Evolutionary conservation across 2,797 vertebrate species (phyloP).

Genomic region (Oceanodroma leucorhoa): DNA sequence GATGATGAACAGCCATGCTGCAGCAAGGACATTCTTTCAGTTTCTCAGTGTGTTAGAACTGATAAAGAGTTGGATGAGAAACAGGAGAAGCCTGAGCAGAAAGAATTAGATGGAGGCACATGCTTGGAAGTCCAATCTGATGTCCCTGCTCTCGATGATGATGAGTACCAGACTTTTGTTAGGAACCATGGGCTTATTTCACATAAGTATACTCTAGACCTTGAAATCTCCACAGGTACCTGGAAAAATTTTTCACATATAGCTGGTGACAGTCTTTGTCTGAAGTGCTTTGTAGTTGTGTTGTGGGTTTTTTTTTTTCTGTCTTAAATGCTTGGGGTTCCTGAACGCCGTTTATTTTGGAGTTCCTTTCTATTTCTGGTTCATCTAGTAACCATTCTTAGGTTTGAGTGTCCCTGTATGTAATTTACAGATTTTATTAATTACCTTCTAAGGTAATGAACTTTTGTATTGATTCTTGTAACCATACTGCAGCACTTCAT

Average conservation of each 20-base stretch:
- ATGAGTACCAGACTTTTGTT: conserved; percentile 78
- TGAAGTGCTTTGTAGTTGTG: background rate
- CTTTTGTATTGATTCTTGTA: background rate
- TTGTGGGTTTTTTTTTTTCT: background rate
- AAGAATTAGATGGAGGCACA: background rate
- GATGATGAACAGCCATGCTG: conserved; percentile 85
- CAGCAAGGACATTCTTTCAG: conserved; percentile 79
- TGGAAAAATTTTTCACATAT: background rate
- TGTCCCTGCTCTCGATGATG: background rate
- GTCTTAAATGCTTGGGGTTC: background rate
- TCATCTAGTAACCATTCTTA: background rate
- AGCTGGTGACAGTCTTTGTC: background rate
- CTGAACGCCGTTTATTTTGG: background rate
- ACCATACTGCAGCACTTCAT: background rate
- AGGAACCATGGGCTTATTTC: conserved; percentile 89
- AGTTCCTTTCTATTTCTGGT: background rate
- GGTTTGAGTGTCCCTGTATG: background rate
- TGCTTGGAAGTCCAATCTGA: background rate
- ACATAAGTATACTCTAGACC: conserved; percentile 83
- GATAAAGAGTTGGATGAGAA: background rate
- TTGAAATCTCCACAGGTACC: conserved; percentile 85
- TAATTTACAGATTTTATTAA: background rate
- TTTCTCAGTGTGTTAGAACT: background rate
- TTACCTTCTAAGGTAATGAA: background rate
- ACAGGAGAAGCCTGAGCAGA: background rate